Conservation (phyloP, 2,797 vertebrate genomes). For the Acipenser oxyrinchus region DNA sequence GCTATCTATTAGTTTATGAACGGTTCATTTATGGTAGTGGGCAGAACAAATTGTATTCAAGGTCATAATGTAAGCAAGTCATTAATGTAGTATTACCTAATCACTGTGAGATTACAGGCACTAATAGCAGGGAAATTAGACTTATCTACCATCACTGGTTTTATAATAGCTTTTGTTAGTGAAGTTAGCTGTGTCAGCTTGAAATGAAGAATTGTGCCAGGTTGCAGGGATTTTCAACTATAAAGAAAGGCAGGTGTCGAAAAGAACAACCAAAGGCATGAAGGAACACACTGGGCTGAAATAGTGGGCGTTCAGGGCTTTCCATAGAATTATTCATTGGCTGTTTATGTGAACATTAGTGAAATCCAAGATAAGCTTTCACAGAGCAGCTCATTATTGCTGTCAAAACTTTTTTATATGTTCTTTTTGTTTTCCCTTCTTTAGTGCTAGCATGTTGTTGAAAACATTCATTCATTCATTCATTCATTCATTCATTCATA, state of each 20-base stretch:
- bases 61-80: conserved; percentile 12
- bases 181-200: background rate
- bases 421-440: too few relatives aligned
- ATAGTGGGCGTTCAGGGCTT: background rate
- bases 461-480: too few relatives aligned
- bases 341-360: background rate
- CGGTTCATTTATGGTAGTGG: background rate
- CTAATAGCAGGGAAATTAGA: conserved; percentile 3
- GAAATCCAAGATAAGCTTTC: background rate
- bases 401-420: background rate
- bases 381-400: background rate
- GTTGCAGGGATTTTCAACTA: background rate
- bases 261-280: conserved; percentile 1
- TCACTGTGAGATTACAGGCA: conserved; percentile 1
- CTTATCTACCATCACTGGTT: conserved; percentile 2
- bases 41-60: conserved; percentile 15
- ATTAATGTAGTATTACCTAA: conserved; percentile 7
- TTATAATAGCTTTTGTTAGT: conserved; percentile 1
- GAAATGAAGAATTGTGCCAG: conserved; percentile 3
- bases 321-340: conserved; percentile 2
- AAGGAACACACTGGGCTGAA: background rate
- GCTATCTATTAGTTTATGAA: background rate
- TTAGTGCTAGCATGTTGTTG: too few relatives aligned
- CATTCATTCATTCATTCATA: too few relatives aligned
- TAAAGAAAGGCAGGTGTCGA: conserved; percentile 2